Percentiles rank a stretch among this genome's conserved stretches.
phyloP scores from a whole-genome alignment of 2,888 invertebrate genomes.

The Colletes collaris region DNA sequence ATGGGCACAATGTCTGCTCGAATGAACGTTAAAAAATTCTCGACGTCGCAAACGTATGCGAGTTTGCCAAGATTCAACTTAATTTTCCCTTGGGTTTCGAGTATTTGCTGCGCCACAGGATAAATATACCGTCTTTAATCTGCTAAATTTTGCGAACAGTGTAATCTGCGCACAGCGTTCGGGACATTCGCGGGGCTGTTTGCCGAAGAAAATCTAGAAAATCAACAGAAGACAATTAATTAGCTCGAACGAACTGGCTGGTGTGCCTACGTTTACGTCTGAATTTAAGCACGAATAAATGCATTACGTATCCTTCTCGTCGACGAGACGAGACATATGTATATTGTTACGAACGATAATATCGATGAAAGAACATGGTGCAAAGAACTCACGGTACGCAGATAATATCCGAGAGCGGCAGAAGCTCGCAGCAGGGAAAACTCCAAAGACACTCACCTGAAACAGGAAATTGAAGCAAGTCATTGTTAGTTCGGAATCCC shows the following conservation, averaged over 20 bases:
- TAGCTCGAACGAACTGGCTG: constrained; percentile 7
- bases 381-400: constrained; percentile 20
- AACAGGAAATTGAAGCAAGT: constrained; percentile 43
- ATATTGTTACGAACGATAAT: too few relatives aligned
- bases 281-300: too few relatives aligned
- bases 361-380: too few relatives aligned
- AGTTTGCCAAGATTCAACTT: too few relatives aligned
- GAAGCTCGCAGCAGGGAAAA: neutral
- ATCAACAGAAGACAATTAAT: constrained; percentile 55
- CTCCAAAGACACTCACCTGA: constrained; percentile 45
- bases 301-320: too few relatives aligned
- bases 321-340: too few relatives aligned
- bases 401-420: too few relatives aligned
- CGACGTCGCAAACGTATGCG: too few relatives aligned
- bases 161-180: constrained; percentile 20
- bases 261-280: too few relatives aligned
- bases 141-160: constrained; percentile 30
- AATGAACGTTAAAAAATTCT: too few relatives aligned
- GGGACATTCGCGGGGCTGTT: constrained; percentile 29
- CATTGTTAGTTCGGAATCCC: constrained; percentile 20
- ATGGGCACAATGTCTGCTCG: too few relatives aligned
- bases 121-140: constrained; percentile 37
- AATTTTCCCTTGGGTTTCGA: too few relatives aligned
- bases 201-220: constrained; percentile 51
- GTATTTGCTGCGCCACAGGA: neutral